A percentile compares a stretch with the other conserved stretches of the same genome.
Conservation (phyloP, 2,888 invertebrate species). For the Allophyes oxyacanthae region DNA sequence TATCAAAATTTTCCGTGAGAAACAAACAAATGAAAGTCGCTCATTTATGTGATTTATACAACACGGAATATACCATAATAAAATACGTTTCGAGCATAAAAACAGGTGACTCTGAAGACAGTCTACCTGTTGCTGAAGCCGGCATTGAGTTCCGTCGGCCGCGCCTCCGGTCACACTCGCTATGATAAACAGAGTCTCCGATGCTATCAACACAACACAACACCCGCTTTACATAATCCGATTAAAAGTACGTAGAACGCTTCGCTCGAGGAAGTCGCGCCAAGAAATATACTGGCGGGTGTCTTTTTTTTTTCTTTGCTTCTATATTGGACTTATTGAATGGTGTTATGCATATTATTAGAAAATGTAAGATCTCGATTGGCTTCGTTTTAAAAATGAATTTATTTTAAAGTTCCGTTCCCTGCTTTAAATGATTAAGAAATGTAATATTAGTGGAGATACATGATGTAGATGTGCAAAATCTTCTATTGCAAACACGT, state of each 20-base stretch:
- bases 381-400: background rate
- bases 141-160: conserved; percentile 43
- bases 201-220: conserved; percentile 57
- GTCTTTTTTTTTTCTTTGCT: conserved; percentile 8
- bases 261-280: conserved; percentile 24
- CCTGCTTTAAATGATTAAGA: too few relatives aligned
- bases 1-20: too few relatives aligned
- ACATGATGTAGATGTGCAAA: too few relatives aligned
- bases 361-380: too few relatives aligned
- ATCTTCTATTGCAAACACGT: too few relatives aligned
- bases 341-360: conserved; percentile 5
- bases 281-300: conserved; percentile 36
- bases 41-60: conserved; percentile 3
- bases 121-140: conserved; percentile 54
- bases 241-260: conserved; percentile 47
- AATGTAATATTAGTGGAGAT: too few relatives aligned
- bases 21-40: too few relatives aligned
- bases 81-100: conserved; percentile 4
- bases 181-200: conserved; percentile 57
- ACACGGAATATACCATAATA: background rate
- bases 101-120: conserved; percentile 36
- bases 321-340: conserved; percentile 3
- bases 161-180: conserved; percentile 44
- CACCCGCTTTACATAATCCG: conserved; percentile 58
- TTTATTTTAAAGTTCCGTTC: too few relatives aligned